Evolutionary conservation across 2,113 vertebrate species (phyloP).

Genomic region (Cettia cetti): DNA sequence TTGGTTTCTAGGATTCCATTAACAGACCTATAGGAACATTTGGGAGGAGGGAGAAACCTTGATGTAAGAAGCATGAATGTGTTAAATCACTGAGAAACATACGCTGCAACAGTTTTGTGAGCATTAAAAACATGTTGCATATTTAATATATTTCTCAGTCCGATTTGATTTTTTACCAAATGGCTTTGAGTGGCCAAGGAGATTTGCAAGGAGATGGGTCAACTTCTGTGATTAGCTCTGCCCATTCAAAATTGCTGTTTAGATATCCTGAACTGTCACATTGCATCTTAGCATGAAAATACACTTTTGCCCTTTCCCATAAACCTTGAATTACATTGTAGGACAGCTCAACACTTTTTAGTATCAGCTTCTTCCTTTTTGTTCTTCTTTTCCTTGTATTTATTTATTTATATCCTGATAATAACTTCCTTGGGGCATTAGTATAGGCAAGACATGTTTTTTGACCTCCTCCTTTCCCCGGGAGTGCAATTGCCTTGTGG

Average conservation of each 20-base stretch:
- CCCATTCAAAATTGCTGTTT: conserved; percentile 59
- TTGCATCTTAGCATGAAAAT: conserved; percentile 52
- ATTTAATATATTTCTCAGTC: not conserved
- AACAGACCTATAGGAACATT: not conserved
- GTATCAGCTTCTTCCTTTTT: not conserved
- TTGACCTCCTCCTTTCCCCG: conserved; percentile 62
- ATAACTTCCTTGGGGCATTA: conserved; percentile 73
- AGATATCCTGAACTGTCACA: conserved; percentile 61
- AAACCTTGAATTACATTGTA: conserved; percentile 66
- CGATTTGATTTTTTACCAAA: conserved; percentile 24
- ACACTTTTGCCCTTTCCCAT: conserved; percentile 61
- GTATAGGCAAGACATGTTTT: conserved; percentile 62
- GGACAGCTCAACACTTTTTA: conserved; percentile 53
- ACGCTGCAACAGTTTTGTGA: not conserved
- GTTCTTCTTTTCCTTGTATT: conserved; percentile 24
- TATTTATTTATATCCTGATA: conserved; percentile 64
- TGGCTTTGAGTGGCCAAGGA: not conserved
- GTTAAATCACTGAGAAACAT: not conserved
- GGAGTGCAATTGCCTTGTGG: conserved; percentile 64
- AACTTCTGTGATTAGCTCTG: conserved; percentile 23
- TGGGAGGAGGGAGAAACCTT: not conserved
- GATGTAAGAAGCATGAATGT: not conserved
- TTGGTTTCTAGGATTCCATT: not conserved
- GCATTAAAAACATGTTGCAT: not conserved
- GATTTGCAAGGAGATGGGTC: conserved; percentile 32